phyloP scores from a whole-genome alignment of 2,113 vertebrate species.

The Desmodus rotundus region DNA sequence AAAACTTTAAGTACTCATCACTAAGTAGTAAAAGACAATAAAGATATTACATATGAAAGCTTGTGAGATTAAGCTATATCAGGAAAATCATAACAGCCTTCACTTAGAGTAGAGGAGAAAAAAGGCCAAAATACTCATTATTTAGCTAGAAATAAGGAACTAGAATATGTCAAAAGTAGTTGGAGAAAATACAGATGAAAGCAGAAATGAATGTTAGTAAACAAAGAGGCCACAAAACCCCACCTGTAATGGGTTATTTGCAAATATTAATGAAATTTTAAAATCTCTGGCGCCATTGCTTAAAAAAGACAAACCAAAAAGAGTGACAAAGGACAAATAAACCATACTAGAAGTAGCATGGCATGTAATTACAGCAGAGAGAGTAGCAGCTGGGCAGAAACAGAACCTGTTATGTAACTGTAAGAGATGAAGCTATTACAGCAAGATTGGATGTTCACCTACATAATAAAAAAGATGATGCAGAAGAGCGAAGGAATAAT shows the following conservation, averaged over 20 bases:
- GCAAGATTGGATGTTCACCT: background rate
- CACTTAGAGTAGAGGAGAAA: background rate
- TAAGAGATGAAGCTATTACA: background rate
- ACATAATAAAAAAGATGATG: background rate
- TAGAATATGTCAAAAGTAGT: background rate
- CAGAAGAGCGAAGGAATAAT: background rate
- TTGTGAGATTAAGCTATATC: background rate
- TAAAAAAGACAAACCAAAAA: background rate
- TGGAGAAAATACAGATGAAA: background rate
- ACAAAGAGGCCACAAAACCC: background rate
- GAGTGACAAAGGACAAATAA: background rate
- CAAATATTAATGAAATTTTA: background rate
- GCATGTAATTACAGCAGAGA: background rate
- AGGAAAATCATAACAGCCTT: background rate
- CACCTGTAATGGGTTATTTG: background rate
- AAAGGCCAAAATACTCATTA: background rate
- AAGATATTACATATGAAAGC: background rate
- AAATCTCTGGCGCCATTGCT: background rate
- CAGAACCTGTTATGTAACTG: background rate
- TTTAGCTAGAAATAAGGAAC: background rate
- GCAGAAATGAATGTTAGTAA: background rate
- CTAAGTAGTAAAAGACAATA: background rate
- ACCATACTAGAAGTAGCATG: background rate
- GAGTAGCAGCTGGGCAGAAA: background rate
- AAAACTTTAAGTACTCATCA: background rate